Conservation (phyloP, 2,113 vertebrate species). For the Polypterus bichir region DNA sequence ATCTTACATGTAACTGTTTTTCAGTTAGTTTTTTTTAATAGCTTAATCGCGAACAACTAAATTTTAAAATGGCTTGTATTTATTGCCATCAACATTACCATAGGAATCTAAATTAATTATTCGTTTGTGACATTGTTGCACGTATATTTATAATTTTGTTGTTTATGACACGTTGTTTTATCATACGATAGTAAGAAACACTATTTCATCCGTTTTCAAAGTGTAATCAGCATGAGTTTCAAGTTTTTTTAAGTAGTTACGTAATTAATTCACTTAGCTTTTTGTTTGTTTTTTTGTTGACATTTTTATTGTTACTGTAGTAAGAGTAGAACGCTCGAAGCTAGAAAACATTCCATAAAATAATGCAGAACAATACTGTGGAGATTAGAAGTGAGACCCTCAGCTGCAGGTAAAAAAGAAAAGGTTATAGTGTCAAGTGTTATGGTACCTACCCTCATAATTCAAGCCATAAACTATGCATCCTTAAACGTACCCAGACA, state of each 20-base stretch:
- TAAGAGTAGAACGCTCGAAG: neutral
- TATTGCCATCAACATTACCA: no score
- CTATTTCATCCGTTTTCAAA: no score
- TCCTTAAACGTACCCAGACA: conserved; percentile 51
- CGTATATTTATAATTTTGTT: no score
- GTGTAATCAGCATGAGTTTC: conserved; percentile 6
- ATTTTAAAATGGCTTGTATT: no score
- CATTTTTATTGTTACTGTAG: neutral
- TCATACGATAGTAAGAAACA: no score
- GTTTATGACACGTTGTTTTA: no score
- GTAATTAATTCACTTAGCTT: conserved; percentile 27
- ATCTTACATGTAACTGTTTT: no score
- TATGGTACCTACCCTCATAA: conserved; percentile 61
- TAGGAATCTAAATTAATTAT: no score
- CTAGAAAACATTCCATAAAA: conserved; percentile 27
- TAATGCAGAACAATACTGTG: conserved; percentile 44
- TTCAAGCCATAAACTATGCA: conserved; percentile 61
- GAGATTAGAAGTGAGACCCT: conserved; percentile 51
- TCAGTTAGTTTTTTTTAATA: no score
- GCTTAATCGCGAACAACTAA: no score
- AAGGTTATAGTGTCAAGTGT: conserved; percentile 48
- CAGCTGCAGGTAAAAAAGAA: conserved; percentile 50
- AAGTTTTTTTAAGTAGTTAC: conserved; percentile 17
- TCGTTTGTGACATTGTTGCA: no score
- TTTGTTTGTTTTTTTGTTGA: conserved; percentile 5